A percentile compares a stretch with the other conserved stretches of the same genome.
Conservation (phyloP, 2,888 invertebrate species). For the Torymus texanus region DNA sequence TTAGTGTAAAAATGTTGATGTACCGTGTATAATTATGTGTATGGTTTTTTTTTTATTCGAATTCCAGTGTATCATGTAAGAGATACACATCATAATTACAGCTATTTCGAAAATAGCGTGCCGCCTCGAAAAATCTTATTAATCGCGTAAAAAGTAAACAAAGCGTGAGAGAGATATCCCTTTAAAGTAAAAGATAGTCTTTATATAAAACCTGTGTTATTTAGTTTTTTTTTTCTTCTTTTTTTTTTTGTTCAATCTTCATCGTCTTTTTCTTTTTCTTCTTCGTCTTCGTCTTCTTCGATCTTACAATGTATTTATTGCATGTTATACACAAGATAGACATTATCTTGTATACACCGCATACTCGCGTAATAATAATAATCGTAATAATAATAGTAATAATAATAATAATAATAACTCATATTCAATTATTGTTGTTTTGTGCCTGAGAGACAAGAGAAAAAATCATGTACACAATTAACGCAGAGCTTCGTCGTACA, state of each 20-base stretch:
- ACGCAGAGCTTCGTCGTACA: background rate
- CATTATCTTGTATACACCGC: too few species aligned
- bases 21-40: background rate
- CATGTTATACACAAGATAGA: too few species aligned
- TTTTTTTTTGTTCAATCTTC: too few species aligned
- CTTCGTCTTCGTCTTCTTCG: too few species aligned
- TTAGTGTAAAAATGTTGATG: slow-evolving; percentile 1
- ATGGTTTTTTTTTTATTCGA: background rate
- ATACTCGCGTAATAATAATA: too few species aligned
- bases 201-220: slow-evolving; percentile 11
- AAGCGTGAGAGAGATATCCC: slow-evolving; percentile 34
- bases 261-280: too few species aligned
- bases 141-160: slow-evolving; percentile 24
- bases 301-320: too few species aligned
- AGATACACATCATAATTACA: slow-evolving; percentile 35
- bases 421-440: slow-evolving; percentile 7
- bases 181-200: slow-evolving; percentile 41
- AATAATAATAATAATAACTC: background rate
- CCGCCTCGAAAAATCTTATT: background rate
- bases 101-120: slow-evolving; percentile 47
- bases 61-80: background rate
- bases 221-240: too few species aligned
- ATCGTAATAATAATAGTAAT: background rate
- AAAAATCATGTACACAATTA: slow-evolving; percentile 27
- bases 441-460: slow-evolving; percentile 30